Base-by-base conservation (phyloP, 2,888 invertebrate species). In the Clistopyga incitator region DNA sequence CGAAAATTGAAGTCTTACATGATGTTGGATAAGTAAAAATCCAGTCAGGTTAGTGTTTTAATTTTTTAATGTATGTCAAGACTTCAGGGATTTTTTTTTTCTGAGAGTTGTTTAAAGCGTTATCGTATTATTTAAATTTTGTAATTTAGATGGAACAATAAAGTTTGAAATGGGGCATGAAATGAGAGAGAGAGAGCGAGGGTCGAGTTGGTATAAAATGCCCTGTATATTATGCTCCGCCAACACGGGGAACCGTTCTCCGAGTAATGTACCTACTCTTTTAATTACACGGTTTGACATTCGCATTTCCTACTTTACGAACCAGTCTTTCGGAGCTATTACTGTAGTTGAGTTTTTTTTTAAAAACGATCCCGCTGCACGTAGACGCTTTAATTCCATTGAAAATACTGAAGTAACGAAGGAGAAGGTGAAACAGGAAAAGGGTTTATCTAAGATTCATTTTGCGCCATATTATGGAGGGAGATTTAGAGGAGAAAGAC, bases 201-300 rank as follows among this genome's bases (percentile, higher is more conserved):
- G 29, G 29, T 29, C 29, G 29, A 29, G 29, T 29, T 29, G 29
- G 29, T 45, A 45, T 45, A 2, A 8, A 45, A 13, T 29, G 29
- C 29, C 29, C 29, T 4, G 11, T 47, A 47, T 6, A 47, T n/a
- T 6, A 47, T n/a, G n/a, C n/a, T 1, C 29, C 23, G 29, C 6
- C 29, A 23, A 29, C 59, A 6, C 11, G 8, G 15, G 11, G 29
- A 15, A n/a, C 23, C 68, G 29, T 50, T 38, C 52, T 29, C n/a
- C 67, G 68, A 75, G 20, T 47, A 74, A 70, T 75, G 65, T 61
- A 68, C 47, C 70, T 20, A 65, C 54, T 64, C 65, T 67, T 67
- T 76, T 54, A 56, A 65, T 80, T 65, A 80, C 72, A 20, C n/a
- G 15, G 38, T 70, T 80, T 65, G n/a, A 23, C 76, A 18, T 65